phyloP scores from a whole-genome alignment of 1,140 invertebrate genomes.

The Meteorus sp. region DNA sequence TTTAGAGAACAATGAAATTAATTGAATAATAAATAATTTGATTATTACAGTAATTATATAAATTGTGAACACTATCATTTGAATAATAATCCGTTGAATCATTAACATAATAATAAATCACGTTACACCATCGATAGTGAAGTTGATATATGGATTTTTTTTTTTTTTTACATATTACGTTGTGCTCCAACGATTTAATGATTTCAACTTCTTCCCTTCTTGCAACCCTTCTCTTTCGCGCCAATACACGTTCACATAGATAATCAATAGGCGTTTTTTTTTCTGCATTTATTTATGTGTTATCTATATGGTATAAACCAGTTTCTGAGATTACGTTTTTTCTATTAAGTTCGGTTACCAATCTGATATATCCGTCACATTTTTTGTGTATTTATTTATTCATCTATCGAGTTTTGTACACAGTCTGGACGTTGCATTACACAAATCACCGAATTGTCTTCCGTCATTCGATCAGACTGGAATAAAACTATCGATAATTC shows the following conservation, averaged over 20 bases:
- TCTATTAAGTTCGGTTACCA: conserved; percentile 6
- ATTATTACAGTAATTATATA: conserved; percentile 26
- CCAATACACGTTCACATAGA: background rate
- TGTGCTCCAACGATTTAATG: conserved; percentile 36
- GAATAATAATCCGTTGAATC: conserved; percentile 33
- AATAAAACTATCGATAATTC: background rate
- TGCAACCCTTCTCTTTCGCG: background rate
- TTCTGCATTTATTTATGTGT: background rate
- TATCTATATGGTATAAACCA: no score
- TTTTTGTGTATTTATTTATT: background rate
- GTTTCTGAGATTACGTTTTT: conserved; percentile 26
- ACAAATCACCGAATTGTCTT: conserved; percentile 9
- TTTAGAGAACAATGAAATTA: no score
- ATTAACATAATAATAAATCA: conserved; percentile 18
- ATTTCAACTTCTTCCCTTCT: background rate
- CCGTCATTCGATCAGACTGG: background rate
- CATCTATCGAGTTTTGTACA: conserved; percentile 2
- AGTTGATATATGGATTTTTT: no score
- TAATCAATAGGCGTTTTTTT: background rate
- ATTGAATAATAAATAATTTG: background rate
- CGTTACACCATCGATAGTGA: background rate
- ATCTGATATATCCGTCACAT: no score
- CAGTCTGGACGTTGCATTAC: background rate
- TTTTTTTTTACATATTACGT: conserved; percentile 18
- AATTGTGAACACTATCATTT: conserved; percentile 30